A percentile compares a stretch with the other conserved stretches of the same genome.
Evolutionary conservation across 2,888 invertebrate species (phyloP).

Genomic region (Synanthedon tipuliformis): DNA sequence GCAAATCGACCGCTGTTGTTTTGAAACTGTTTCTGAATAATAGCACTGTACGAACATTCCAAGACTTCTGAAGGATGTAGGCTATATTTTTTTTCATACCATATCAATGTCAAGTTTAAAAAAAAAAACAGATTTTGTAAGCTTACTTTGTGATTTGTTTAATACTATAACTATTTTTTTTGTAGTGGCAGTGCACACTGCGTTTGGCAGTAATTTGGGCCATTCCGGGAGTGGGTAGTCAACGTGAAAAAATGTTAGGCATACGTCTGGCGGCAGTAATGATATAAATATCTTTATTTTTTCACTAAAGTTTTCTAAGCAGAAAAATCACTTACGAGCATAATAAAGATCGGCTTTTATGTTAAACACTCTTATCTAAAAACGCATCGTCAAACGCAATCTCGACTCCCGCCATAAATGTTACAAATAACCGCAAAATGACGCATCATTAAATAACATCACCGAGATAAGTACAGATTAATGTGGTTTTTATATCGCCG

Average conservation of each 20-base stretch:
- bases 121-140: too few relatives aligned
- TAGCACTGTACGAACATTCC: slow-evolving; percentile 26
- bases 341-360: slow-evolving; percentile 23
- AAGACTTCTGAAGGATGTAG: too few relatives aligned
- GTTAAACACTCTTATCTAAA: slow-evolving; percentile 45
- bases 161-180: too few relatives aligned
- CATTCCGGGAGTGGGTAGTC: too few relatives aligned
- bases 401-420: slow-evolving; percentile 51
- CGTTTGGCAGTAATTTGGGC: too few relatives aligned
- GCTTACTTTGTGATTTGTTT: too few relatives aligned
- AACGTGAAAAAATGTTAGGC: too few relatives aligned
- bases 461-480: slow-evolving; percentile 65
- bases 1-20: slow-evolving; percentile 42
- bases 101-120: too few relatives aligned
- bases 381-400: slow-evolving; percentile 38
- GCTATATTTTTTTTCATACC: too few relatives aligned
- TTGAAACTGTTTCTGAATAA: slow-evolving; percentile 27
- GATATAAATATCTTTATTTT: too few relatives aligned
- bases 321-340: slow-evolving; percentile 29
- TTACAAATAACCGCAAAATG: slow-evolving; percentile 66
- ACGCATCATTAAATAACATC: slow-evolving; percentile 66
- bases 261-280: too few relatives aligned
- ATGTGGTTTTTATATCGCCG: slow-evolving; percentile 59
- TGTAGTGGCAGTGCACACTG: too few relatives aligned
- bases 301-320: background rate